A percentile compares a stretch with the other conserved stretches of the same genome.
Evolutionary conservation across 1,140 invertebrate species (phyloP).

Genomic region (Achroia grisella): DNA sequence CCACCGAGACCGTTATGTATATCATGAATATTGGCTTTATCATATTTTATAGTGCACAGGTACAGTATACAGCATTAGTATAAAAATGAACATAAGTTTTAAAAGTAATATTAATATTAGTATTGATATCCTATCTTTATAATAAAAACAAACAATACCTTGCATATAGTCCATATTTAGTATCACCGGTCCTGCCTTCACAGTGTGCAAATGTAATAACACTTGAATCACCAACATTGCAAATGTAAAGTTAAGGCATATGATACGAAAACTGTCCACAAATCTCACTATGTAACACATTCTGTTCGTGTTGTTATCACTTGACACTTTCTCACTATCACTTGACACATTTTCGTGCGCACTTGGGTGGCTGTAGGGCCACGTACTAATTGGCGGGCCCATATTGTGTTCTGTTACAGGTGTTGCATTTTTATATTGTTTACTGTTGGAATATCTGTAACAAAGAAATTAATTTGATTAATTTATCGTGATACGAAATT

Average conservation of each 20-base stretch:
- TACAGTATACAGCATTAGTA: no score
- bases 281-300: constrained; percentile 23
- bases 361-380: constrained; percentile 33
- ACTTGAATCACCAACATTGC: constrained; percentile 38
- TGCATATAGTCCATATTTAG: constrained; percentile 57
- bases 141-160: constrained; percentile 29
- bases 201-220: constrained; percentile 33
- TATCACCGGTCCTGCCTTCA: constrained; percentile 46
- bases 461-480: constrained; percentile 12
- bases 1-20: no score
- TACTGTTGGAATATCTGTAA: constrained; percentile 15
- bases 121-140: no score
- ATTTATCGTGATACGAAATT: background rate
- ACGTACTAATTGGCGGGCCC: constrained; percentile 42
- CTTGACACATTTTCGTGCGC: background rate
- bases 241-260: constrained; percentile 41
- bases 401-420: constrained; percentile 17
- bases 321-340: constrained; percentile 9
- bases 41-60: no score
- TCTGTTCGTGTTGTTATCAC: constrained; percentile 18
- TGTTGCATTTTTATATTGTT: constrained; percentile 10
- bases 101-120: no score
- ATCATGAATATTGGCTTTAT: no score
- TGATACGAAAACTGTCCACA: constrained; percentile 29
- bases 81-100: no score